A percentile compares a stretch with the other conserved stretches of the same genome.
phyloP scores from a whole-genome alignment of 2,888 invertebrate genomes.

The Leptopterna dolabrata region DNA sequence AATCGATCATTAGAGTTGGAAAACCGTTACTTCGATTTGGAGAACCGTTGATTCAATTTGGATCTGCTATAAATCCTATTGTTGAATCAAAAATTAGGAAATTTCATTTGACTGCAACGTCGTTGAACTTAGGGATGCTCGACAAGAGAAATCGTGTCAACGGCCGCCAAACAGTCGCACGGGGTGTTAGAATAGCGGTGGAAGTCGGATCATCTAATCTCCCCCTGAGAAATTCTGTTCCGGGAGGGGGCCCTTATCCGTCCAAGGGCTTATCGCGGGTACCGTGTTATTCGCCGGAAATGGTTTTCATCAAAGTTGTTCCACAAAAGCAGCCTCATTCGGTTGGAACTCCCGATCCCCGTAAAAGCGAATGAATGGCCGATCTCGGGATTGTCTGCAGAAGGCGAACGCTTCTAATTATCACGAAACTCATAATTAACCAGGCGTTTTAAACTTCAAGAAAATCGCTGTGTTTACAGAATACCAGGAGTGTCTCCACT shows the following conservation, averaged over 20 bases:
- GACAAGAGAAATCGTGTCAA: background rate
- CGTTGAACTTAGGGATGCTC: background rate
- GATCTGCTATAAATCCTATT: too few species aligned
- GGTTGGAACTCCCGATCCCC: background rate
- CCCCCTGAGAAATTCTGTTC: background rate
- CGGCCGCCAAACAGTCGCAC: background rate
- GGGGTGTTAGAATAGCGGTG: background rate
- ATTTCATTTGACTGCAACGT: background rate
- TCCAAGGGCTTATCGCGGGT: background rate
- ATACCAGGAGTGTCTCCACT: too few species aligned
- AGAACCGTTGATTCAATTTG: too few species aligned
- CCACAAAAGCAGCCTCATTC: background rate
- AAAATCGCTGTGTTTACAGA: too few species aligned
- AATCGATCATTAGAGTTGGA: too few species aligned
- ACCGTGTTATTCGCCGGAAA: background rate
- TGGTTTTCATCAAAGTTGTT: constrained; percentile 7
- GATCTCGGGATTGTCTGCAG: too few species aligned
- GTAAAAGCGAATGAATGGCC: background rate
- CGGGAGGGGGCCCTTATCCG: background rate
- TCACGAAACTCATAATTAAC: too few species aligned
- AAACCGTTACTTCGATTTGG: too few species aligned
- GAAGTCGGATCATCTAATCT: background rate
- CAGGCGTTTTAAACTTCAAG: too few species aligned
- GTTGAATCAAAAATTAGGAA: too few species aligned
- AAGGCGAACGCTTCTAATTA: too few species aligned